Evolutionary conservation across 2,113 vertebrate genomes (phyloP).

Genomic region (Hoplias malabaricus): DNA sequence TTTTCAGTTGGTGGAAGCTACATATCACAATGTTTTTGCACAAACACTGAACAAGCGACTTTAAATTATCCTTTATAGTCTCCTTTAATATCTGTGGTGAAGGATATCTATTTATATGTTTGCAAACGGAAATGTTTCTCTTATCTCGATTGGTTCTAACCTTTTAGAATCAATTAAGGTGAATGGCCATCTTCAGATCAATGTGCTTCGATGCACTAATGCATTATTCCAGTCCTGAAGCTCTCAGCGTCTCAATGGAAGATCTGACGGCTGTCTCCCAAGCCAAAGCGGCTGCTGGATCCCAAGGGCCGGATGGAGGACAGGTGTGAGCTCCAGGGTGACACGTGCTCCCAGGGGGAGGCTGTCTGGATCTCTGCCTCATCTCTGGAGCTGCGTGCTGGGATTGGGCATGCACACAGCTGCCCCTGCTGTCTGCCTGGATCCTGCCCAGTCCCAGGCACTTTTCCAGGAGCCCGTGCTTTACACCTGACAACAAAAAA

Average conservation of each 20-base stretch:
- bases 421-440: constrained; percentile 44
- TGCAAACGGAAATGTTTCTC: background rate
- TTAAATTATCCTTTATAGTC: too few relatives aligned
- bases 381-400: constrained; percentile 28
- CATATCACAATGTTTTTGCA: too few relatives aligned
- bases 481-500: constrained; percentile 36
- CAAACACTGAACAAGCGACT: too few relatives aligned
- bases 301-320: constrained; percentile 32
- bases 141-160: background rate
- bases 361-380: constrained; percentile 43
- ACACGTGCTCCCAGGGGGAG: background rate
- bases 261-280: constrained; percentile 6
- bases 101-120: too few relatives aligned
- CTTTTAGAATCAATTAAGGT: background rate
- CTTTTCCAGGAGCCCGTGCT: constrained; percentile 36
- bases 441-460: constrained; percentile 36
- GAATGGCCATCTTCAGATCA: background rate
- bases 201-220: background rate
- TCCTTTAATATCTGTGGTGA: too few relatives aligned
- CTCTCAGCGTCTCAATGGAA: background rate
- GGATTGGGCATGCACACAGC: constrained; percentile 47
- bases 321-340: constrained; percentile 46
- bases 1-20: too few relatives aligned
- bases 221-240: background rate
- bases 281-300: background rate